phyloP scores from a whole-genome alignment of 2,797 vertebrate species.

The Tenualosa ilisha region DNA sequence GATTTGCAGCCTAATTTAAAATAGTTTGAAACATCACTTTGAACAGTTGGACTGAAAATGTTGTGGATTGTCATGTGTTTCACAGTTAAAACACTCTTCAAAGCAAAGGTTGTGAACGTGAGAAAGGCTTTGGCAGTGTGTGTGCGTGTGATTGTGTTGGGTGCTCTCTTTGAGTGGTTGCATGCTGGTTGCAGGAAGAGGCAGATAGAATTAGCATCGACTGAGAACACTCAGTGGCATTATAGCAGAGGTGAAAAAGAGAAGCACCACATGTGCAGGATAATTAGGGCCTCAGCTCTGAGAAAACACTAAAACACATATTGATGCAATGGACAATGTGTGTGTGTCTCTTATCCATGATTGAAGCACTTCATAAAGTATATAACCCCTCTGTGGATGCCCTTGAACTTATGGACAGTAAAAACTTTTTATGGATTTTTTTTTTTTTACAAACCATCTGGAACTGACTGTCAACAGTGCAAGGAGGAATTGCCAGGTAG shows the following conservation, averaged over 20 bases:
- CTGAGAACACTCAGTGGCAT: not conserved
- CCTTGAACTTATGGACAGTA: no score
- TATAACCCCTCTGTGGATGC: no score
- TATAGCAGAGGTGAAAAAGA: not conserved
- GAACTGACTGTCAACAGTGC: no score
- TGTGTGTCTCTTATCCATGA: no score
- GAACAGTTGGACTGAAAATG: not conserved
- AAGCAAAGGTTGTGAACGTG: not conserved
- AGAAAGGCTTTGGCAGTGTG: not conserved
- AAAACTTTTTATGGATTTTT: not conserved
- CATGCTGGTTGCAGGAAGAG: not conserved
- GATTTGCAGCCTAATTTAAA: not conserved
- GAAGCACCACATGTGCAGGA: not conserved
- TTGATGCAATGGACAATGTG: no score
- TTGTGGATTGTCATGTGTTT: not conserved
- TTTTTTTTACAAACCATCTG: no score
- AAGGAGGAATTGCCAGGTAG: no score
- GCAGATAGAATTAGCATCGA: conserved; percentile 15
- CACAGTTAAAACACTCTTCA: not conserved
- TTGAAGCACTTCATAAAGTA: no score
- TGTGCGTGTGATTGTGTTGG: not conserved
- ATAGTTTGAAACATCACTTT: not conserved
- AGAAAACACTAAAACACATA: no score
- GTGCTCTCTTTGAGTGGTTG: not conserved
- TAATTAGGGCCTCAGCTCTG: not conserved